phyloP scores from a whole-genome alignment of 2,113 vertebrate species.

The Triplophysa tibetana region DNA sequence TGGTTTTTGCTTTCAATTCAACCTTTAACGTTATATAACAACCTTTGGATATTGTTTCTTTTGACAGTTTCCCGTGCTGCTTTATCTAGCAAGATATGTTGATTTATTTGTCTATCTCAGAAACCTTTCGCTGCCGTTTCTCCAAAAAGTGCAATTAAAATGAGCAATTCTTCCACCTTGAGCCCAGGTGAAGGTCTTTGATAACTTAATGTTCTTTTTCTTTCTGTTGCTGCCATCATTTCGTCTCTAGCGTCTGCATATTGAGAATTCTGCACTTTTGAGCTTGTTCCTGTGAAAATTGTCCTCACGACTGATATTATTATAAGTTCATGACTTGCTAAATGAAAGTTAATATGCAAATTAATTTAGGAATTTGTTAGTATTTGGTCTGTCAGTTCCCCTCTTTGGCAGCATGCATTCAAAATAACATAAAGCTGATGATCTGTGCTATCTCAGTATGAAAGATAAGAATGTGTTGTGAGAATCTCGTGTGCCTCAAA shows the following conservation, averaged over 20 bases:
- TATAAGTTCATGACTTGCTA: no score
- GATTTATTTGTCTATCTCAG: constrained; percentile 24
- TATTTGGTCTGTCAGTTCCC: no score
- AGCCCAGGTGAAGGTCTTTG: constrained; percentile 3
- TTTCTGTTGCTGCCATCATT: background rate
- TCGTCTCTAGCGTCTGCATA: background rate
- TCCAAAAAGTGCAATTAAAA: constrained; percentile 24
- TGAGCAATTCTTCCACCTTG: background rate
- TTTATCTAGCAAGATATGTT: constrained; percentile 25
- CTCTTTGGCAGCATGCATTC: no score
- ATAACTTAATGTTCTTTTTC: background rate
- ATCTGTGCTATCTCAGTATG: no score
- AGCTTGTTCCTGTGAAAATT: background rate
- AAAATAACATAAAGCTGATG: no score
- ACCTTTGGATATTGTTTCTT: constrained; percentile 14
- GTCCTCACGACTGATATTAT: background rate
- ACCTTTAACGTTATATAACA: constrained; percentile 6
- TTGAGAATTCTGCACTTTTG: background rate
- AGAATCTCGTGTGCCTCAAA: no score
- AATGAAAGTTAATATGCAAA: no score
- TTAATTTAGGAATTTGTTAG: no score
- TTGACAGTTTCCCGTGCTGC: background rate
- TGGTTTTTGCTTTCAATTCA: background rate
- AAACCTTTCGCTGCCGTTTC: background rate
- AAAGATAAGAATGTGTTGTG: no score